Evolutionary conservation across 2,113 vertebrate genomes (phyloP), one percentile per base, ranked within the genome.

Genomic region (Melanerpes aurifrons): DNA sequence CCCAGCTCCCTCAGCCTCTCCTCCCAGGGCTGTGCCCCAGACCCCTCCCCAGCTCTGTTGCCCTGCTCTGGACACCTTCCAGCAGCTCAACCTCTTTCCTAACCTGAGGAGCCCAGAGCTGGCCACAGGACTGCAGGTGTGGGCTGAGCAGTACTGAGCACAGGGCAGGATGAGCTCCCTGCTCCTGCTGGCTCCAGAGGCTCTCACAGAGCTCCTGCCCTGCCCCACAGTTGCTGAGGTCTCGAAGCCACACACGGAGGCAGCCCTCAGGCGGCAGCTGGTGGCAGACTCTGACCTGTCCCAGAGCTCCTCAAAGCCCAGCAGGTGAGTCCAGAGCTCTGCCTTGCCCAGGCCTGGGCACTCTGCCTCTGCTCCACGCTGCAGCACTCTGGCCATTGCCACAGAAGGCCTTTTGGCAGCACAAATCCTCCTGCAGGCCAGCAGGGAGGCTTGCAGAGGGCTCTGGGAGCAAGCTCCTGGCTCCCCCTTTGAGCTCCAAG

Each of bases 151-250:
- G 40, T 40, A 11, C 40, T 40, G 40, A 40, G 40, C 40, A 40
- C 10, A 40, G 40, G 40, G 40, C 40, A 40, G 40, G 40, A 40
- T 40, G 40, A 40, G 10, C 40, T 40, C 40, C 40, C 40, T 40
- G 40, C 40, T 40, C 40, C 40, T 40, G 40, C 40, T 40, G 40
- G 31, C 37, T 68, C 62, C 45, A 26, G 32, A 56, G 7, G 14
- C 3, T 22, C 40, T 86, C 50, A 22, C 15, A 4, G 54, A n/a
- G 14, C 3, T 4, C 24, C 63, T 82, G 54, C 63, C 28, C n/a
- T 87, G 2, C 66, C 75, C 32, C 6, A 15, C 92, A 96, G 96
- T 96, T 31, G 95, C 95, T 82, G 83, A 96, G 28, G 70, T 95
- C 21, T 94, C 96, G 8, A 96, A 90, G 86, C 50, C 86, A 2